Evolutionary conservation across 1,140 invertebrate genomes (phyloP).

Genomic region (Dinothrombium tinctorium): DNA sequence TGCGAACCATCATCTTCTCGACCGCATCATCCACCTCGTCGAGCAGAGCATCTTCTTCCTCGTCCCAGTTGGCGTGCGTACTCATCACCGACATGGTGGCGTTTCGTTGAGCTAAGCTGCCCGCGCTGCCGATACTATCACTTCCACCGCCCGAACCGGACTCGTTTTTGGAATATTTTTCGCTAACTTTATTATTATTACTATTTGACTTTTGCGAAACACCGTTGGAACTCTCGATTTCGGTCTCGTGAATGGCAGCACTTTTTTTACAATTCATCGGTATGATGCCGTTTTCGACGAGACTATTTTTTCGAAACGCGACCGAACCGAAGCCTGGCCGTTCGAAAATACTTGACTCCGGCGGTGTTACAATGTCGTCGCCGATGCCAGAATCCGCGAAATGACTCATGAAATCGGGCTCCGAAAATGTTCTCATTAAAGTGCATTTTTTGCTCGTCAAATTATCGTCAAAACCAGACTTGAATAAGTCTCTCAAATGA

Average conservation of each 20-base stretch:
- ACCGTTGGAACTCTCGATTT: neutral
- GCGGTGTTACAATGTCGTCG: conserved; percentile 12
- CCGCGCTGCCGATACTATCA: conserved; percentile 48
- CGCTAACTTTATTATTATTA: neutral
- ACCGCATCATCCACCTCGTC: conserved; percentile 15
- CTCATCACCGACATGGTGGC: neutral
- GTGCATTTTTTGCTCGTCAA: neutral
- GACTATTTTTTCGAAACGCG: conserved; percentile 39
- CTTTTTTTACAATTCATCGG: neutral
- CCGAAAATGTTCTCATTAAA: conserved; percentile 38
- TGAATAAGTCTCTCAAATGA: neutral
- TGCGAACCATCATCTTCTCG: conserved; percentile 26
- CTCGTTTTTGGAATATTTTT: conserved; percentile 1
- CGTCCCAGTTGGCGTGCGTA: conserved; percentile 13
- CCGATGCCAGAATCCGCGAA: conserved; percentile 16
- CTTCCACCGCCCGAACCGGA: conserved; percentile 11
- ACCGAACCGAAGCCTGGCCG: conserved; percentile 74
- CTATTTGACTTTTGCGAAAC: neutral
- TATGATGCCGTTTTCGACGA: neutral
- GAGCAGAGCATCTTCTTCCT: conserved; percentile 15
- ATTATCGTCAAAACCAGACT: neutral
- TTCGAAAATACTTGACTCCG: conserved; percentile 41
- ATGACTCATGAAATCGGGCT: conserved; percentile 24
- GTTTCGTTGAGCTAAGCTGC: conserved; percentile 36
- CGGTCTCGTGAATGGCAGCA: neutral